These are phyloP conservation scores for Drosophila anomalata DNA, from an alignment of 2,888 invertebrate genomes.

Conservation along the genomic window DNA sequence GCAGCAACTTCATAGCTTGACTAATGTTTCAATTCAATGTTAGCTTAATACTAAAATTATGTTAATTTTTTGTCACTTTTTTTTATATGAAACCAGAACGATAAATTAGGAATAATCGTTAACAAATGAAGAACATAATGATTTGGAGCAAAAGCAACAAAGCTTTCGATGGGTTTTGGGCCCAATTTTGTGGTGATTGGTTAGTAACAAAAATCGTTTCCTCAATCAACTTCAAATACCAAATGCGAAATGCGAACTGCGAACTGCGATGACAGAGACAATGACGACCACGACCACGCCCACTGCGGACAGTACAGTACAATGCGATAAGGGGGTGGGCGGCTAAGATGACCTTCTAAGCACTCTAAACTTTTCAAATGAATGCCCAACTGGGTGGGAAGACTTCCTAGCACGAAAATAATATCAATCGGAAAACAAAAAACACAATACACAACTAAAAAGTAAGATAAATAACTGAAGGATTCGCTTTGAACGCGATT, in stretches of 20 bases:
- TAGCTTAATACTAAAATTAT: constrained; percentile 70
- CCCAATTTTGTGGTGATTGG: constrained; percentile 17
- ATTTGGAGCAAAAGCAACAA: constrained; percentile 34
- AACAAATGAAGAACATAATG: constrained; percentile 47
- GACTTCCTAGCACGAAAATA: constrained; percentile 12
- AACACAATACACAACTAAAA: constrained; percentile 14
- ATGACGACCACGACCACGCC: constrained; percentile 24
- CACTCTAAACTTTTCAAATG: constrained; percentile 4
- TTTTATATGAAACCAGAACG: constrained; percentile 43
- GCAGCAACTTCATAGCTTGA: constrained; percentile 84
- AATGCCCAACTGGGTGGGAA: constrained; percentile 10
- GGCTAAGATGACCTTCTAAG: constrained; percentile 21
- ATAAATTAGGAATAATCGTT: constrained; percentile 37
- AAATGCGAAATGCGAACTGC: constrained; percentile 18
- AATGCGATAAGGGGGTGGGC: constrained; percentile 13
- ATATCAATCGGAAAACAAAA: constrained; percentile 30
- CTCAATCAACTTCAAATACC: constrained; percentile 62
- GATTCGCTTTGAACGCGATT: constrained; percentile 11
- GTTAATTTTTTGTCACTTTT: constrained; percentile 31
- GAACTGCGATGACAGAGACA: not conserved
- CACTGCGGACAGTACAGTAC: constrained; percentile 23
- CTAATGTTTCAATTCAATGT: constrained; percentile 74
- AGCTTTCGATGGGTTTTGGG: constrained; percentile 24
- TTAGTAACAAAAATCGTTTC: constrained; percentile 81
- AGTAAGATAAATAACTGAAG: constrained; percentile 18